Conservation (phyloP, 2,888 invertebrate species). For the Agriopis leucophaearia region DNA sequence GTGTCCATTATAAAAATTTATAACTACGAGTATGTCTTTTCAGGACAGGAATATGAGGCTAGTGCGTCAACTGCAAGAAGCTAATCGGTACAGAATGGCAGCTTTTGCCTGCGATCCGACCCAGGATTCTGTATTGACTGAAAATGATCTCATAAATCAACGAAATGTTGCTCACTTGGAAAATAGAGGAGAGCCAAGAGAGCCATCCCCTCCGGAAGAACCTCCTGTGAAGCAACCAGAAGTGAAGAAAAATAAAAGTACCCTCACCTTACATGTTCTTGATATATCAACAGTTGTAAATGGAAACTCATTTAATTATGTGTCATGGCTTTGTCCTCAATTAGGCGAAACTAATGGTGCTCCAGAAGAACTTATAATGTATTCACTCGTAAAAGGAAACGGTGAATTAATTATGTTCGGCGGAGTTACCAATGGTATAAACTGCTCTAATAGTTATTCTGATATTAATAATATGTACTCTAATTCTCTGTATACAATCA, state of each 20-base stretch:
- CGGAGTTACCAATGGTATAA: slow-evolving; percentile 94
- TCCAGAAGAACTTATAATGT: slow-evolving; percentile 96
- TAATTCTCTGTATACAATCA: slow-evolving; percentile 92
- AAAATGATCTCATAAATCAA: slow-evolving; percentile 82
- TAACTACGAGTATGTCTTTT: slow-evolving; percentile 47
- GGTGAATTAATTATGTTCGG: slow-evolving; percentile 98
- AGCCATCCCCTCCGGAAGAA: slow-evolving; percentile 66
- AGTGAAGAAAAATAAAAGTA: slow-evolving; percentile 87
- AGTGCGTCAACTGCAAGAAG: slow-evolving; percentile 80
- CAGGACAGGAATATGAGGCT: slow-evolving; percentile 83
- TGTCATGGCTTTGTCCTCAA: slow-evolving; percentile 90
- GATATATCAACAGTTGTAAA: slow-evolving; percentile 92
- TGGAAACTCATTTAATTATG: slow-evolving; percentile 88
- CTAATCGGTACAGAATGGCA: slow-evolving; percentile 83
- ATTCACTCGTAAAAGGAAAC: slow-evolving; percentile 95
- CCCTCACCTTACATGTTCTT: slow-evolving; percentile 93
- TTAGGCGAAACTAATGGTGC: slow-evolving; percentile 89
- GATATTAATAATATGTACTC: slow-evolving; percentile 90
- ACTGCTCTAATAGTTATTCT: slow-evolving; percentile 82
- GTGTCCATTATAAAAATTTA: no score
- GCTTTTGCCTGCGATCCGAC: slow-evolving; percentile 82
- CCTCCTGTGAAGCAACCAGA: slow-evolving; percentile 74
- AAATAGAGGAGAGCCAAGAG: slow-evolving; percentile 66
- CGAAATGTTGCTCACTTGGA: slow-evolving; percentile 79
- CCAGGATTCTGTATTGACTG: slow-evolving; percentile 65